Evolutionary conservation across 92 coral and sea anemone species (phyloP).

Genomic region (Epizoanthus illoricatus): DNA sequence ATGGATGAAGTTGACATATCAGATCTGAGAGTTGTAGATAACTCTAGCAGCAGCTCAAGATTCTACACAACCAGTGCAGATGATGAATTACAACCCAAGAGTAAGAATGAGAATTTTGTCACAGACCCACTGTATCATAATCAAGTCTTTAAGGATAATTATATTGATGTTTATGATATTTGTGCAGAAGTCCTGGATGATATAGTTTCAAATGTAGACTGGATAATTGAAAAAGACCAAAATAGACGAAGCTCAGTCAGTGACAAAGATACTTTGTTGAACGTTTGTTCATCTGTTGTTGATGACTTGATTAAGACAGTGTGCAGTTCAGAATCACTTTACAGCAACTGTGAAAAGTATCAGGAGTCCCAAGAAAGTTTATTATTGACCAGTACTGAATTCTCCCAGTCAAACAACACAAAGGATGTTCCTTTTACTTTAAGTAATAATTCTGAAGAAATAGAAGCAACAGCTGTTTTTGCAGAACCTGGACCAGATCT

Average conservation of each 20-base stretch:
- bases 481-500: not conserved
- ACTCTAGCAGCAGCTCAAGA: not conserved
- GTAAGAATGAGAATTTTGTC: too few species aligned
- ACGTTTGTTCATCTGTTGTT: slow-evolving; percentile 7
- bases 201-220: not conserved
- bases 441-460: not conserved
- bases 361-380: not conserved
- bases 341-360: not conserved
- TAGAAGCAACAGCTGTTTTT: not conserved
- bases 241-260: not conserved
- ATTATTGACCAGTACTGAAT: not conserved
- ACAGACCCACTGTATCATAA: too few species aligned
- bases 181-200: slow-evolving; percentile 23
- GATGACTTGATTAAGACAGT: slow-evolving; percentile 15
- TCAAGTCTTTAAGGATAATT: not conserved
- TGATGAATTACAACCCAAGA: not conserved
- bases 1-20: slow-evolving; percentile 58
- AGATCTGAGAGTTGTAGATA: slow-evolving; percentile 41
- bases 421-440: not conserved
- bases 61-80: too few species aligned
- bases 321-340: slow-evolving; percentile 6
- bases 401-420: not conserved
- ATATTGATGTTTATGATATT: not conserved
- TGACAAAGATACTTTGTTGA: slow-evolving; percentile 1
- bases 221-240: not conserved